A percentile compares a stretch with the other conserved stretches of the same genome.
These are phyloP conservation scores for Tanytarsus gracilentus DNA, from an alignment of 2,888 invertebrate species.

Conservation along the genomic window DNA sequence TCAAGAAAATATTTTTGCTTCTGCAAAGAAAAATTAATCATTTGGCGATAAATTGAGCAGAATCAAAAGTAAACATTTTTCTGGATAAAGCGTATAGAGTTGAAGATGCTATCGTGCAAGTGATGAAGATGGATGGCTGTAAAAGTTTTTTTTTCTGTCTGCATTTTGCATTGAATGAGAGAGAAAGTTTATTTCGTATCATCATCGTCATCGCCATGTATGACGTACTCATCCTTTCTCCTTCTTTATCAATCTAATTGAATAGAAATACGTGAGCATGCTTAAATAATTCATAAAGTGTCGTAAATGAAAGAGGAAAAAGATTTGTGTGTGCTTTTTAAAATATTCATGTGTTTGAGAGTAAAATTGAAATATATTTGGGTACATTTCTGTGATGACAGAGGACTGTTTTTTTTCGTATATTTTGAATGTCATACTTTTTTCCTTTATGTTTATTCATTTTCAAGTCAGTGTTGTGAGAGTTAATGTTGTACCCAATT, in stretches of 20 bases:
- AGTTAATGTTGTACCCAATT: no score
- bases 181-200: neutral
- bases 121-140: conserved; percentile 3
- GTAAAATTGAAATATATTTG: neutral
- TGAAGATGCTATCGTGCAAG: conserved; percentile 1
- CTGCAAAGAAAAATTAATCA: neutral
- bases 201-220: neutral
- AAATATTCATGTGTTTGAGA: neutral
- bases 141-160: neutral
- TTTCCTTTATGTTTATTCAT: neutral
- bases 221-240: neutral
- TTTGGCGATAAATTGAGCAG: conserved; percentile 3
- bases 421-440: neutral
- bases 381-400: neutral
- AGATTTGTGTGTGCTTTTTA: no score
- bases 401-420: neutral
- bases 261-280: neutral
- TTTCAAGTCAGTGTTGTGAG: neutral
- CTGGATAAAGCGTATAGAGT: no score
- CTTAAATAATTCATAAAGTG: no score
- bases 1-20: neutral
- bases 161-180: neutral
- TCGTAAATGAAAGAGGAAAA: no score
- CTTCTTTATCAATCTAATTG: neutral
- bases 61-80: neutral